phyloP scores from a whole-genome alignment of 2,888 invertebrate genomes.

The Agrotis ipsilon region DNA sequence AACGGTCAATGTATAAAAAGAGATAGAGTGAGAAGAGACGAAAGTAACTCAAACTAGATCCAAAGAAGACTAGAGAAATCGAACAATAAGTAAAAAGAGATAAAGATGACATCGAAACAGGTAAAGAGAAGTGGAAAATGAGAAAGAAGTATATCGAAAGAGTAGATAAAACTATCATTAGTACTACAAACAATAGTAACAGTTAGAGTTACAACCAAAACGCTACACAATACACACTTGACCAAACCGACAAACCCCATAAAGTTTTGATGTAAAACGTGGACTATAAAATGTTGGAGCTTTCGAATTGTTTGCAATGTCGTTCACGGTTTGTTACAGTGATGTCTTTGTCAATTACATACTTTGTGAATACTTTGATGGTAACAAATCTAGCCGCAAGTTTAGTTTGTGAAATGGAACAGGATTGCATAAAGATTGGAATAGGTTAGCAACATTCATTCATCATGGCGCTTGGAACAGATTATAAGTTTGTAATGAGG shows the following conservation, averaged over 20 bases:
- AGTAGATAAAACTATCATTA: conserved; percentile 20
- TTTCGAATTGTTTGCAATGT: conserved; percentile 57
- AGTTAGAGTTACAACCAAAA: conserved; percentile 50
- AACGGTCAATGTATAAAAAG: no score
- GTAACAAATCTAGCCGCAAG: conserved; percentile 19
- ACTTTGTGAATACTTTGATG: conserved; percentile 49
- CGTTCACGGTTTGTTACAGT: conserved; percentile 60
- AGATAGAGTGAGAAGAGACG: no score
- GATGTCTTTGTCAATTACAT: conserved; percentile 56
- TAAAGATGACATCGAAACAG: no score
- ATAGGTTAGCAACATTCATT: conserved; percentile 8
- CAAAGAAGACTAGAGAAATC: no score
- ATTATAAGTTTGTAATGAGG: no score
- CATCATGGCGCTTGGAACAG: no score
- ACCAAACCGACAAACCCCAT: conserved; percentile 54
- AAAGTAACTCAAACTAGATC: no score
- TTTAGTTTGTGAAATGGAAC: conserved; percentile 6
- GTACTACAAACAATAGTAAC: conserved; percentile 21
- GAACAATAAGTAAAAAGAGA: no score
- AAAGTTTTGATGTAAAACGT: conserved; percentile 68
- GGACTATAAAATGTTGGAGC: conserved; percentile 67
- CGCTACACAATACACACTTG: conserved; percentile 66
- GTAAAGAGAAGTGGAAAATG: background rate
- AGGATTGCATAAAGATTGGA: conserved; percentile 11
- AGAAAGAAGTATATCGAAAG: background rate